Evolutionary conservation across 2,797 vertebrate genomes (phyloP).

Genomic region (Protonibea diacanthus): DNA sequence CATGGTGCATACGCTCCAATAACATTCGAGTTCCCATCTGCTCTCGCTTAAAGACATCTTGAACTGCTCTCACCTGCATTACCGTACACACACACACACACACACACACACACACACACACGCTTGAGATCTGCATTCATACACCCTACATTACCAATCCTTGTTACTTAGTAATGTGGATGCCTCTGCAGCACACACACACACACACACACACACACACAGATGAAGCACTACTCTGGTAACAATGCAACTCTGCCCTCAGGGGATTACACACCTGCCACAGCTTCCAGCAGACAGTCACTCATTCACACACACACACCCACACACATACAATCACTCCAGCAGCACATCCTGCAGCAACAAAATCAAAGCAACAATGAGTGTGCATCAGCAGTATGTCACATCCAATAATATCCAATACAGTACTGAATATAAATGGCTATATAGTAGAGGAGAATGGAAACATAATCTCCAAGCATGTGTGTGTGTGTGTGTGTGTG

Average conservation of each 20-base stretch:
- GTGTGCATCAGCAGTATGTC: constrained; percentile 46
- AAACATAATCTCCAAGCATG: constrained; percentile 19
- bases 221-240: constrained; percentile 32
- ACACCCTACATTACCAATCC: constrained; percentile 27
- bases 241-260: constrained; percentile 33
- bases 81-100: constrained; percentile 14
- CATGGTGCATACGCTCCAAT: constrained; percentile 62
- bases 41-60: constrained; percentile 61
- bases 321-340: constrained; percentile 1
- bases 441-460: constrained; percentile 14
- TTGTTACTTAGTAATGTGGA: constrained; percentile 30
- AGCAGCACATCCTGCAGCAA: constrained; percentile 21
- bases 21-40: constrained; percentile 69
- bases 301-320: constrained; percentile 9
- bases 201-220: constrained; percentile 14
- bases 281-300: constrained; percentile 30
- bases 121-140: constrained; percentile 5
- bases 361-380: constrained; percentile 37
- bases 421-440: constrained; percentile 7
- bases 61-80: constrained; percentile 62
- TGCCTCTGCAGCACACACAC: constrained; percentile 23
- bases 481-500: constrained; percentile 19
- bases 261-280: constrained; percentile 49
- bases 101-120: constrained; percentile 22
- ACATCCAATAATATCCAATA: constrained; percentile 36